A percentile compares a stretch with the other conserved stretches of the same genome.
phyloP scores from a whole-genome alignment of 1,140 invertebrate species.

The Coelopa frigida region DNA sequence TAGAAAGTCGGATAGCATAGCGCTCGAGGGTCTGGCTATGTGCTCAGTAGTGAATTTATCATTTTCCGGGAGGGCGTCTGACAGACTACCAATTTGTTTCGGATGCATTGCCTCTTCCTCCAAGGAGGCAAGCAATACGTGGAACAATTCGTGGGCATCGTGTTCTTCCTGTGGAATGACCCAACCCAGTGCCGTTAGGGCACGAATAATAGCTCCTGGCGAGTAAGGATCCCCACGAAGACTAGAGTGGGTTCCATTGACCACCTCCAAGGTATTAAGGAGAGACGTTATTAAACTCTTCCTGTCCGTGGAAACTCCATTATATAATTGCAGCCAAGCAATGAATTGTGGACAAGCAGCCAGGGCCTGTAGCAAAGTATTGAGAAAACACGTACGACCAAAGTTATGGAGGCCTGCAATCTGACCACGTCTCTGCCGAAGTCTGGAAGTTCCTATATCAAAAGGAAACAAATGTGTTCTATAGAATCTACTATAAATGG shows the following conservation, averaged over 20 bases:
- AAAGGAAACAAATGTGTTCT: not conserved
- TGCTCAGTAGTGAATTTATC: slow-evolving; percentile 27
- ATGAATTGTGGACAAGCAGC: slow-evolving; percentile 70
- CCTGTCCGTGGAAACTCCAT: slow-evolving; percentile 46
- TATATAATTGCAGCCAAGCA: slow-evolving; percentile 66
- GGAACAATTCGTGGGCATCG: slow-evolving; percentile 87
- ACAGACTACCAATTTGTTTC: slow-evolving; percentile 55
- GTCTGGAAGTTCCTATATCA: slow-evolving; percentile 46
- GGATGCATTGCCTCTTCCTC: slow-evolving; percentile 68
- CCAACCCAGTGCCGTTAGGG: slow-evolving; percentile 69
- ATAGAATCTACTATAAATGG: not conserved
- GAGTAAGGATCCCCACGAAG: slow-evolving; percentile 57
- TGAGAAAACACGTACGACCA: slow-evolving; percentile 80
- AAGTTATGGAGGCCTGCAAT: slow-evolving; percentile 76
- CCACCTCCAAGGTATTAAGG: slow-evolving; percentile 59
- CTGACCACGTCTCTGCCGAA: slow-evolving; percentile 56
- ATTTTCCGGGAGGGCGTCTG: slow-evolving; percentile 52
- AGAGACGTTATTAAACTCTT: slow-evolving; percentile 58
- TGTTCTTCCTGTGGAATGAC: slow-evolving; percentile 82
- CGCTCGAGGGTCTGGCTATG: slow-evolving; percentile 37
- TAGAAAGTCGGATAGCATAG: slow-evolving; percentile 40
- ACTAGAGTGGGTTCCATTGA: slow-evolving; percentile 69
- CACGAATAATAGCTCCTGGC: slow-evolving; percentile 68
- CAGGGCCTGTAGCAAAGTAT: slow-evolving; percentile 75
- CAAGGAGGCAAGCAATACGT: slow-evolving; percentile 75